phyloP scores from a whole-genome alignment of 2,797 vertebrate species.

The Fringilla coelebs region DNA sequence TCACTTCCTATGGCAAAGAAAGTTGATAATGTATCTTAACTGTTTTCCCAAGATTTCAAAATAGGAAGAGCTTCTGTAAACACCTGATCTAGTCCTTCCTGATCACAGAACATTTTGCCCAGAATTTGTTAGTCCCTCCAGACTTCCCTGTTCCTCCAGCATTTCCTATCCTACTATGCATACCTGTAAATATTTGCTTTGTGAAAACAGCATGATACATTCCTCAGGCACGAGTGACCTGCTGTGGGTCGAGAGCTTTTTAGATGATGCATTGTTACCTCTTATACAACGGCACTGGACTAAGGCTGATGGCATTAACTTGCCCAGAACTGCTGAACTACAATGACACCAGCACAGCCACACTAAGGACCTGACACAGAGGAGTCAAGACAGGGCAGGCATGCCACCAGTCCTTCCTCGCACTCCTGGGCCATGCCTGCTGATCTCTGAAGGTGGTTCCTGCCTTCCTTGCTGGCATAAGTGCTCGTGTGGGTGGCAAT shows the following conservation, averaged over 20 bases:
- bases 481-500: background rate
- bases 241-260: background rate
- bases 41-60: background rate
- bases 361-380: background rate
- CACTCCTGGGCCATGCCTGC: accelerated
- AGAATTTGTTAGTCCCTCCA: background rate
- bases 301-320: background rate
- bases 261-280: background rate
- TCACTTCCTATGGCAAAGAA: background rate
- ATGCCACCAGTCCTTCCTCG: background rate
- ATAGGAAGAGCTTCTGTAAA: background rate
- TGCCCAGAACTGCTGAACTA: background rate
- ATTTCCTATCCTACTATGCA: background rate
- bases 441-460: background rate
- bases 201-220: background rate
- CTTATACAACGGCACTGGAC: background rate
- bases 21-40: background rate
- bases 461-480: background rate
- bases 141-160: background rate
- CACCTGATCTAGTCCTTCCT: background rate
- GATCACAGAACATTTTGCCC: background rate
- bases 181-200: background rate
- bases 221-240: background rate
- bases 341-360: background rate
- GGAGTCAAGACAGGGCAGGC: background rate